Evolutionary conservation across 2,797 vertebrate species (phyloP).

Genomic region (Pogoniulus pusillus): DNA sequence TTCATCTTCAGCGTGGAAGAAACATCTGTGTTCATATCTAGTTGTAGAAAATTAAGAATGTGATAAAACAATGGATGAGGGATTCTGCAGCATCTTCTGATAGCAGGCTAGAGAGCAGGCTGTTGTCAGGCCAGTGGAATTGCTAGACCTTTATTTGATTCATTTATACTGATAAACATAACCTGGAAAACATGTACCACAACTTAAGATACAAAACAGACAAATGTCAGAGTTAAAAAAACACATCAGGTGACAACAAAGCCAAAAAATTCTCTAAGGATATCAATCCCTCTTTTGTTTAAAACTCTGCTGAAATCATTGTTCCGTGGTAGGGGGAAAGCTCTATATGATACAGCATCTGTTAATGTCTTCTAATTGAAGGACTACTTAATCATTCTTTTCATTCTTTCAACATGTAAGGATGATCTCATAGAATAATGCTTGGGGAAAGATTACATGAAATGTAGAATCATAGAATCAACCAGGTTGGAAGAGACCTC

Average conservation of each 20-base stretch:
- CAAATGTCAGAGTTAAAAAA: neutral
- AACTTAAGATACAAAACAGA: neutral
- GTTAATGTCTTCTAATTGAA: neutral
- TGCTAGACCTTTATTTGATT: neutral
- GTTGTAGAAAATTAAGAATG: neutral
- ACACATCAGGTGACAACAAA: neutral
- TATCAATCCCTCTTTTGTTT: neutral
- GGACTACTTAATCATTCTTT: neutral
- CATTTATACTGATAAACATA: neutral
- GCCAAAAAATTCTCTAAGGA: neutral
- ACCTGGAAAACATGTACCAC: neutral
- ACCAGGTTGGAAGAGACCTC: too few species aligned
- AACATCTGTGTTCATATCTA: neutral
- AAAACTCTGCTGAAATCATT: neutral
- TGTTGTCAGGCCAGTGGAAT: neutral
- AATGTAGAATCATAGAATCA: too few species aligned
- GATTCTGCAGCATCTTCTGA: neutral
- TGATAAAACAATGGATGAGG: neutral
- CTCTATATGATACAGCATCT: neutral
- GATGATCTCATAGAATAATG: neutral
- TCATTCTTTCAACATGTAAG: neutral
- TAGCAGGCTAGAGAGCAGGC: neutral
- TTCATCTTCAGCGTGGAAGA: neutral
- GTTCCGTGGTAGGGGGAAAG: neutral
- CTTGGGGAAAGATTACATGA: neutral